Conservation (phyloP, 2,888 invertebrate species). For the Helicoverpa assulta region DNA sequence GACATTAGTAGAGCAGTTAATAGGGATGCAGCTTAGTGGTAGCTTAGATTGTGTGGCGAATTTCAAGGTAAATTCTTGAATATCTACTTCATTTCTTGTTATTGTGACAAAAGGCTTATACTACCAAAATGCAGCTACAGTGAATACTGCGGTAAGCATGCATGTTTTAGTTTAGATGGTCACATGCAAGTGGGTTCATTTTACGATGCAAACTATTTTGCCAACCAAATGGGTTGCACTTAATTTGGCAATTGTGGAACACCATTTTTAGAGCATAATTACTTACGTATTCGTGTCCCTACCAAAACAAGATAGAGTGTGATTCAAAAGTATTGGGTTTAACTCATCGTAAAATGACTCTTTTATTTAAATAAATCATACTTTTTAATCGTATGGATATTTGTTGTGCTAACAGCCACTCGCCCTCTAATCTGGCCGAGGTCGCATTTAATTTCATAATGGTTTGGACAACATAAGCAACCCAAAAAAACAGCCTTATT, state of each 20-base stretch:
- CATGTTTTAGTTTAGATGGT: not conserved
- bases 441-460: constrained; percentile 52
- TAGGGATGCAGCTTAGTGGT: constrained; percentile 2
- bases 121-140: not conserved
- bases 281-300: not conserved
- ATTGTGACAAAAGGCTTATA: not conserved
- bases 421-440: constrained; percentile 41
- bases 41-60: not conserved
- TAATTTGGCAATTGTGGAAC: not conserved
- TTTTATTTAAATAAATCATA: constrained; percentile 6
- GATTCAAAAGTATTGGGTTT: too few species aligned
- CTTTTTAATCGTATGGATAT: constrained; percentile 13
- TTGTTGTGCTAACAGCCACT: constrained; percentile 45
- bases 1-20: not conserved
- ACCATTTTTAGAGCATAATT: not conserved
- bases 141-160: constrained; percentile 2
- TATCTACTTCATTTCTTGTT: not conserved
- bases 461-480: constrained; percentile 56
- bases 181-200: constrained; percentile 7
- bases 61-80: not conserved
- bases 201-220: not conserved
- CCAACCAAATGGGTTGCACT: not conserved
- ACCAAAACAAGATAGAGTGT: not conserved
- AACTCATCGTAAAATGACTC: constrained; percentile 4
- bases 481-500: constrained; percentile 3